phyloP scores from a whole-genome alignment of 2,113 vertebrate genomes.

The Clupea harengus region DNA sequence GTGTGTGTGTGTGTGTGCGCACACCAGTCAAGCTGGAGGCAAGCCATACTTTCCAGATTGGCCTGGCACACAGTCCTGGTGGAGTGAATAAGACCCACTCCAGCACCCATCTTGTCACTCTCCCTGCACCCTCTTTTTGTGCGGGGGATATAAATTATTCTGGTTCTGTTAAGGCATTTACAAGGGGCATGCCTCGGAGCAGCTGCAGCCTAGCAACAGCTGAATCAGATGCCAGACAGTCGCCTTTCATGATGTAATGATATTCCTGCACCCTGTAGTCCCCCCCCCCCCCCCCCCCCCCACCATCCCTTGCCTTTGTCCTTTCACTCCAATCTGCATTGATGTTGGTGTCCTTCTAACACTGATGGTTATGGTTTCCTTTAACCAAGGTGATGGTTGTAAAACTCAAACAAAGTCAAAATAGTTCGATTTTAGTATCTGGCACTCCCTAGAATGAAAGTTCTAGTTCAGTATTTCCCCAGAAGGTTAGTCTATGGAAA shows the following conservation, averaged over 20 bases:
- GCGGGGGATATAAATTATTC: constrained; percentile 85
- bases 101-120: constrained; percentile 56
- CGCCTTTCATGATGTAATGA: constrained; percentile 68
- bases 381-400: no score
- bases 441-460: no score
- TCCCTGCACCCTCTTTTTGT: constrained; percentile 77
- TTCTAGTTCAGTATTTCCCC: no score
- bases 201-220: constrained; percentile 91
- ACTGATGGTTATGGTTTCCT: no score
- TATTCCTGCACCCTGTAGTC: constrained; percentile 64
- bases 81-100: constrained; percentile 81
- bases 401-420: no score
- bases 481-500: no score
- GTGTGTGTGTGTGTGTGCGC: no score
- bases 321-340: background rate
- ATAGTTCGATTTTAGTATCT: no score
- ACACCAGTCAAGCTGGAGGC: background rate
- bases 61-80: background rate
- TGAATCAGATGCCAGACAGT: constrained; percentile 81
- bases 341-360: no score
- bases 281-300: constrained; percentile 58
- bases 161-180: constrained; percentile 84
- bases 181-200: constrained; percentile 83
- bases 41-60: background rate
- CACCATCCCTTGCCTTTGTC: background rate